Evolutionary conservation across 2,888 invertebrate species (phyloP), one percentile per base, ranked within the genome.

Genomic region (Noctua janthina): DNA sequence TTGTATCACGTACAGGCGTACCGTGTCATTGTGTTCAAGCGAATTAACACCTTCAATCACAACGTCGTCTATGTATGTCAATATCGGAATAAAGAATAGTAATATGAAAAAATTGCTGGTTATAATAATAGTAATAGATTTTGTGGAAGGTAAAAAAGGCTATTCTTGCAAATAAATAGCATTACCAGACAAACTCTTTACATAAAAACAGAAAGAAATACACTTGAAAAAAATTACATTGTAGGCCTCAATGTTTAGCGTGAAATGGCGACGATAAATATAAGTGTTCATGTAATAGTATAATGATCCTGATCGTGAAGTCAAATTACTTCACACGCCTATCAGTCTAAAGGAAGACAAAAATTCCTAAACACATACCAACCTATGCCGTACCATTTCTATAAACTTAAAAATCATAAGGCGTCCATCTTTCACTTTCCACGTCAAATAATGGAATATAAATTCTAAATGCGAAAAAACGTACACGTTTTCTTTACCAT

Each of bases 371-470:
- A 74, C 56, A 74, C 75, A 82, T 86, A 66, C 69, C 71, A 66
- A 76, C 2, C 5, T 39, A 74, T 70, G 79, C 66, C 46, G 76
- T 76, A 75, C 69, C 77, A 78, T 84, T 84, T 87, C 83, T 81
- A 83, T 81, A 84, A 73, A 84, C 72, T 89, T 86, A 83, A 83
- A 77, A 81, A 85, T 17, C 82, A 43, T 80, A 73, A 71, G 74
- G 75, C 86, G 76, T 79, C 77, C 68, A 82, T 88, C 87, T 88
- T 91, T 91, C 90, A 91, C 92, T 92, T 92, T 92, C 90, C 73
- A 87, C 79, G 70, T 82, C 75, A 84, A 82, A 89, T 88, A 83
- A 84, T 85, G 62, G 83, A 87, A 86, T 91, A 90, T 84, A 89
- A 91, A 91, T 91, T 90, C 88, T 78, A 59, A 67, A 72, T 84